A percentile compares a stretch with the other conserved stretches of the same genome.
Evolutionary conservation across 2,113 vertebrate genomes (phyloP).

Genomic region (Petroica traversi): DNA sequence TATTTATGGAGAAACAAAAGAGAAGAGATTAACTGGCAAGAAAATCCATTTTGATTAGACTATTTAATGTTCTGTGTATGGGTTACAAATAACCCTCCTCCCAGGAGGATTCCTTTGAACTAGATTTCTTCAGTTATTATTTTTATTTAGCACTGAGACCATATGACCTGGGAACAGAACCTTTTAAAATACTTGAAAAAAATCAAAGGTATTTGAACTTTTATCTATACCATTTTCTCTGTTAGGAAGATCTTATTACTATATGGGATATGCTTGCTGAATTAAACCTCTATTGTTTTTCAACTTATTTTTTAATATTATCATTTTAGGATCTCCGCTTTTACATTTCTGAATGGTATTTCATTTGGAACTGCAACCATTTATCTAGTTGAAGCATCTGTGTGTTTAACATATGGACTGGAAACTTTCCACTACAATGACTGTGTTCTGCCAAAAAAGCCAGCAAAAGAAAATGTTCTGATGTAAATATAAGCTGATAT

Average conservation of each 20-base stretch:
- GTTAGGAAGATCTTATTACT: background rate
- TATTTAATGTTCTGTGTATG: conserved; percentile 19
- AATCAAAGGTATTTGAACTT: background rate
- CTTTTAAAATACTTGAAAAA: background rate
- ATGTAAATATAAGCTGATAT: conserved; percentile 21
- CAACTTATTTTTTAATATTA: background rate
- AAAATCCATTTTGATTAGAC: conserved; percentile 68
- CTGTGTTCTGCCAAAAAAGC: conserved; percentile 37
- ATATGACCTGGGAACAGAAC: background rate
- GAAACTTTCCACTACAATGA: conserved; percentile 32
- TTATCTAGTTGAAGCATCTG: background rate
- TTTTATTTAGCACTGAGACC: conserved; percentile 39
- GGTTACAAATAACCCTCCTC: conserved; percentile 50
- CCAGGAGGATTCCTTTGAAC: conserved; percentile 14
- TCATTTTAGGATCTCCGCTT: background rate
- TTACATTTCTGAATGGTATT: background rate
- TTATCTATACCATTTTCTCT: background rate
- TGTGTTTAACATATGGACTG: conserved; percentile 40
- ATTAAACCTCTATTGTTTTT: background rate
- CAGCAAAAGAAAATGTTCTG: conserved; percentile 10
- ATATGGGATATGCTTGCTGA: background rate
- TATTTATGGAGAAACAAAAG: conserved; percentile 64
- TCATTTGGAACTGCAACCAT: conserved; percentile 22
- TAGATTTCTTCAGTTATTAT: conserved; percentile 50
- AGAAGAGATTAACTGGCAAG: conserved; percentile 64